A percentile compares a stretch with the other conserved stretches of the same genome.
Conservation (phyloP, 1,140 invertebrate genomes). For the Melanaphis sacchari region DNA sequence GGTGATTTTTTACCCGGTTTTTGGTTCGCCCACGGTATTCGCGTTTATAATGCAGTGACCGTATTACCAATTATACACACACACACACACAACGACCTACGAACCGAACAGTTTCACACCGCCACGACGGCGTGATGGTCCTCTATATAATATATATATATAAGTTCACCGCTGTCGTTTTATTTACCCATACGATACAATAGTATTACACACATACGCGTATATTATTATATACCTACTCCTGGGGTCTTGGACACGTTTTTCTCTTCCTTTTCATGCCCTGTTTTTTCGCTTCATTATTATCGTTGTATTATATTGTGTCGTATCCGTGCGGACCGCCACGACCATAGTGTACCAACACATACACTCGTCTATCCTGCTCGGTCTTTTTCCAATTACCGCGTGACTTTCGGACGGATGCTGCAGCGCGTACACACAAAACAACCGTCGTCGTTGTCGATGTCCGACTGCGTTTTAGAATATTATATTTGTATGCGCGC, state of each 20-base stretch:
- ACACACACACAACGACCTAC: background rate
- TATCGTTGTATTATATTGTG: background rate
- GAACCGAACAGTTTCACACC: background rate
- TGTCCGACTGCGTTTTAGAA: background rate
- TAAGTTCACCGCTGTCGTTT: background rate
- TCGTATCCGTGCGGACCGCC: background rate
- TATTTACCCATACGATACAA: background rate
- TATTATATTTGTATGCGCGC: background rate
- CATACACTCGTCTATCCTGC: background rate
- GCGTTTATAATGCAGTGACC: background rate
- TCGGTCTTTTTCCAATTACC: constrained; percentile 16
- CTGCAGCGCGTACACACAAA: background rate
- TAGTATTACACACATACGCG: background rate
- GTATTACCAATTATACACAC: too few species aligned
- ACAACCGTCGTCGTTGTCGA: background rate
- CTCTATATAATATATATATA: background rate
- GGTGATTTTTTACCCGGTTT: background rate
- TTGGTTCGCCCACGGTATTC: background rate
- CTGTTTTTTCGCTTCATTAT: background rate
- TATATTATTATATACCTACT: background rate
- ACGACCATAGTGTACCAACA: background rate
- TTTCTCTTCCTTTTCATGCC: background rate
- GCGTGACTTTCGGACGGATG: constrained; percentile 27
- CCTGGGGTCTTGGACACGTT: background rate
- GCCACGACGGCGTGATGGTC: too few species aligned